Percentiles rank a stretch among this genome's conserved stretches.
These are phyloP conservation scores for Zophobas atratus DNA, from an alignment of 1,140 invertebrate genomes.

Conservation along the genomic window DNA sequence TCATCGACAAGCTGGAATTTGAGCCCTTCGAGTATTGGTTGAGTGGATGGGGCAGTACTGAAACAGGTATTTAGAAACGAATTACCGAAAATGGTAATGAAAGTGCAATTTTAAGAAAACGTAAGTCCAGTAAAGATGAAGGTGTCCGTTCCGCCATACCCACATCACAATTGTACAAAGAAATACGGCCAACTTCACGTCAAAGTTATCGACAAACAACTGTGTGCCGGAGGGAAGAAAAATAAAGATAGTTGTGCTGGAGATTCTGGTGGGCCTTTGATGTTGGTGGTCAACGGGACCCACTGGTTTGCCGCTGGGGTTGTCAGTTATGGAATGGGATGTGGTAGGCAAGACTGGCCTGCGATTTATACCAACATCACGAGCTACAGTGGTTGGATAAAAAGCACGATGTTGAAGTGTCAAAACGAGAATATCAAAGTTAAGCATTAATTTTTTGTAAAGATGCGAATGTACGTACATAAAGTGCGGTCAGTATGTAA, in stretches of 20 bases:
- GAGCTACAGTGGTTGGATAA: slow-evolving; percentile 73
- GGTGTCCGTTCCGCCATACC: slow-evolving; percentile 60
- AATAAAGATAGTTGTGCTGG: slow-evolving; percentile 72
- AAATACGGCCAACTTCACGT: slow-evolving; percentile 62
- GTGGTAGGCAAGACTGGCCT: slow-evolving; percentile 71
- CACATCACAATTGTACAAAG: slow-evolving; percentile 54
- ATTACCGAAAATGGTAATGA: slow-evolving; percentile 1
- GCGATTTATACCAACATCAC: slow-evolving; percentile 76
- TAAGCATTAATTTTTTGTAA: not conserved
- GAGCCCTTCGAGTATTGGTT: slow-evolving; percentile 55
- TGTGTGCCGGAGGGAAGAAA: slow-evolving; percentile 70
- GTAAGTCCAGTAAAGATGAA: slow-evolving; percentile 49
- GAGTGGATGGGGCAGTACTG: slow-evolving; percentile 65
- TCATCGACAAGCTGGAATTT: slow-evolving; percentile 64
- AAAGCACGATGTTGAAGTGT: slow-evolving; percentile 39
- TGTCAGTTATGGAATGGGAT: slow-evolving; percentile 75
- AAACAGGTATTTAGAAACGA: slow-evolving; percentile 51
- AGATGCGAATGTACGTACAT: no score
- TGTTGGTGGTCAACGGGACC: slow-evolving; percentile 62
- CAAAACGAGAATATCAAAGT: not conserved
- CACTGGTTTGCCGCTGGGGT: slow-evolving; percentile 69
- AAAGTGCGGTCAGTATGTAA: no score
- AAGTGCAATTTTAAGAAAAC: slow-evolving; percentile 3
- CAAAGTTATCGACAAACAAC: slow-evolving; percentile 61
- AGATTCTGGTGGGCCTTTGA: slow-evolving; percentile 76